These are phyloP conservation scores for Furcifer pardalis DNA, from an alignment of 2,797 vertebrate species.

Conservation along the genomic window DNA sequence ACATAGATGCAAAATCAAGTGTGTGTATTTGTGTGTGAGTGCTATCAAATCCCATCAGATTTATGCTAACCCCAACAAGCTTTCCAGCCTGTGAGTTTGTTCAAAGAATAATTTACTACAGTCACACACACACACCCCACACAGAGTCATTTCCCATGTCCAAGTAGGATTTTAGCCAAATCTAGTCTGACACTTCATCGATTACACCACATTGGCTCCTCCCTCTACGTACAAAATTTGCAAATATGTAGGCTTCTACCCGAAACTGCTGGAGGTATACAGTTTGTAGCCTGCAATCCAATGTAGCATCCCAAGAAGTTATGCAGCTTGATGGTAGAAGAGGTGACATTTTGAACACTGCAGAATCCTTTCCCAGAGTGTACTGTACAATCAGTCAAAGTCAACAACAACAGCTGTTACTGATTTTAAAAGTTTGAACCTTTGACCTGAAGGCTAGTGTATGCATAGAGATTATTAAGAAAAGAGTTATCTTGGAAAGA, in stretches of 20 bases:
- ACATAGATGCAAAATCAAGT: neutral
- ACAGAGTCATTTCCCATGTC: too few relatives aligned
- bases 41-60: too few relatives aligned
- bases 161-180: too few relatives aligned
- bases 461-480: neutral
- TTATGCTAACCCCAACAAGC: too few relatives aligned
- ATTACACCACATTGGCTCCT: too few relatives aligned
- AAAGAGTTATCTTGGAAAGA: neutral
- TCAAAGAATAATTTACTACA: too few relatives aligned
- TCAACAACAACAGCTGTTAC: too few relatives aligned
- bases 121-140: too few relatives aligned
- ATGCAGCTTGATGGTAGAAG: constrained; percentile 6
- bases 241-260: neutral
- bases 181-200: too few relatives aligned
- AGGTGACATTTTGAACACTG: neutral
- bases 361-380: neutral
- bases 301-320: neutral
- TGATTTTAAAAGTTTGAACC: neutral
- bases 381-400: neutral
- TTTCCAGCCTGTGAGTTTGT: too few relatives aligned
- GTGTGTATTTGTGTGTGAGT: neutral
- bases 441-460: neutral
- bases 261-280: neutral
- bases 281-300: constrained; percentile 6
- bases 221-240: neutral